Conservation (phyloP, 1,140 invertebrate genomes). For the Pseudobourletiella spinata region DNA sequence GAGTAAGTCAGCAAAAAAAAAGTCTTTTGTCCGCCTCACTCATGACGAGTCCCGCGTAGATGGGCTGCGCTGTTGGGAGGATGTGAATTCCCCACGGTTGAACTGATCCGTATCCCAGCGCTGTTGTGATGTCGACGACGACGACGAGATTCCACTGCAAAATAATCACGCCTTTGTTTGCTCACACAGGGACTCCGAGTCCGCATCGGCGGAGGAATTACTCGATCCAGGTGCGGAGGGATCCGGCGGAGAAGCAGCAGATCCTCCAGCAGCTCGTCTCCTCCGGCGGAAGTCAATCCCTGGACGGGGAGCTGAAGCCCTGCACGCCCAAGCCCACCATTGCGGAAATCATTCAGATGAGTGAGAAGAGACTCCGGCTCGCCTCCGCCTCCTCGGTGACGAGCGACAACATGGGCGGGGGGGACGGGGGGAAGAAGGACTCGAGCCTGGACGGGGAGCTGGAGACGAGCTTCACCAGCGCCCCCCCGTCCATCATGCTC, state of each 20-base stretch:
- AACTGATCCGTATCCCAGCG: too few species aligned
- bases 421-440: constrained; percentile 28
- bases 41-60: too few species aligned
- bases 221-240: constrained; percentile 49
- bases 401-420: constrained; percentile 37
- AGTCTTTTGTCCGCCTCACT: too few species aligned
- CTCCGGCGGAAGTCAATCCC: constrained; percentile 40
- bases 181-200: constrained; percentile 59
- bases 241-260: constrained; percentile 57
- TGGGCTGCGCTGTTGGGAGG: too few species aligned
- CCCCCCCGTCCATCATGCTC: constrained; percentile 5
- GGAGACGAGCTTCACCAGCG: constrained; percentile 48
- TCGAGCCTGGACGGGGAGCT: constrained; percentile 37
- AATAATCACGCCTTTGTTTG: too few species aligned
- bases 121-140: too few species aligned
- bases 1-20: constrained; percentile 30
- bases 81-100: too few species aligned
- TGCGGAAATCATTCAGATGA: constrained; percentile 59
- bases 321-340: constrained; percentile 35
- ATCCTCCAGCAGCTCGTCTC: constrained; percentile 61
- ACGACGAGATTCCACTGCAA: too few species aligned
- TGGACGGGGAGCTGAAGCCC: constrained; percentile 30
- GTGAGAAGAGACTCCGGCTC: constrained; percentile 43
- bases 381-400: constrained; percentile 27
- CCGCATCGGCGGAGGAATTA: constrained; percentile 62